phyloP scores from a whole-genome alignment of 2,888 invertebrate species.

The Adineta ricciae region DNA sequence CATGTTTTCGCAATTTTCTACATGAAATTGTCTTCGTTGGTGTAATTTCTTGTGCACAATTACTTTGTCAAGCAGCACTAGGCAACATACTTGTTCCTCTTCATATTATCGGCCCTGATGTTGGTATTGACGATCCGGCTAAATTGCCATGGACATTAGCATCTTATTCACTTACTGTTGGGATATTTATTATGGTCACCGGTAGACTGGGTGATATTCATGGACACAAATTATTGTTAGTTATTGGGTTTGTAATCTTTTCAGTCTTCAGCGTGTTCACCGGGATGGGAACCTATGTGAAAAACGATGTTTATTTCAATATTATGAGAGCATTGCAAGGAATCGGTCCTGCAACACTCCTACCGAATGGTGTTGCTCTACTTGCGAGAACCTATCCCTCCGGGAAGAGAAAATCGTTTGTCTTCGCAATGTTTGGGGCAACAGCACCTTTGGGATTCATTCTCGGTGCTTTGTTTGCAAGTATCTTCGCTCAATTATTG shows the following conservation, averaged over 20 bases:
- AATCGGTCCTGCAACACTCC: not conserved
- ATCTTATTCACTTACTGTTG: not conserved
- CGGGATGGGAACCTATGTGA: not conserved
- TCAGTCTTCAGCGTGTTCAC: not conserved
- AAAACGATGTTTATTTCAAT: not conserved
- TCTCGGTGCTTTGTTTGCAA: not conserved
- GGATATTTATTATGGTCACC: not conserved
- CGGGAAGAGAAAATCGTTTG: not conserved
- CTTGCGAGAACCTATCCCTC: not conserved
- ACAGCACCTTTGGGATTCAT: not conserved
- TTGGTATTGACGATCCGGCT: not conserved
- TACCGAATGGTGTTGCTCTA: not conserved
- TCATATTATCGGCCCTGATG: not conserved
- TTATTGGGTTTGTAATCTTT: not conserved
- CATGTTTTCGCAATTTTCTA: not conserved
- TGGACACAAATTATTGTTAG: not conserved
- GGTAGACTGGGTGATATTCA: not conserved
- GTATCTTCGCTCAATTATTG: not conserved
- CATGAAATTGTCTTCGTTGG: not conserved
- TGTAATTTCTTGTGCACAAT: not conserved
- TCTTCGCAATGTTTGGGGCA: not conserved
- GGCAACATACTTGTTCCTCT: not conserved
- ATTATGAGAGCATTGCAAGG: not conserved
- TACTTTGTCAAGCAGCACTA: not conserved
- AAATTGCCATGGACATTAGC: not conserved